Percentiles rank a stretch among this genome's conserved stretches.
Evolutionary conservation across 2,888 invertebrate genomes (phyloP).

Genomic region (Heliconius hortense): DNA sequence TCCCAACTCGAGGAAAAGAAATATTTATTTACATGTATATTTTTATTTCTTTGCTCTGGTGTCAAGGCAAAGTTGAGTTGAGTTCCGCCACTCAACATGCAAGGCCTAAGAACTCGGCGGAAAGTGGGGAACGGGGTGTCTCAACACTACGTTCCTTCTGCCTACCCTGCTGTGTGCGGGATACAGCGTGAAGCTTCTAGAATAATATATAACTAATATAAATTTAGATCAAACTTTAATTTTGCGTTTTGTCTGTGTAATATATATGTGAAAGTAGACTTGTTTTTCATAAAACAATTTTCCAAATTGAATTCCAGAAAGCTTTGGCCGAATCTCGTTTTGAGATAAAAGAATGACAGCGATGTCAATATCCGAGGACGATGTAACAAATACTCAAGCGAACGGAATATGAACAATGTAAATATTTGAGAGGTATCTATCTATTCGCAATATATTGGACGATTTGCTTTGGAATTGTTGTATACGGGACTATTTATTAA

Average conservation of each 20-base stretch:
- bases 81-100: too few relatives aligned
- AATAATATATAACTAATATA: not conserved
- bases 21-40: too few relatives aligned
- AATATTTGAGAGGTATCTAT: conserved; percentile 1
- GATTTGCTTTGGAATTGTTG: not conserved
- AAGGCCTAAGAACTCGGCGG: too few relatives aligned
- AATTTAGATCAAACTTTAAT: not conserved
- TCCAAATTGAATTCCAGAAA: not conserved
- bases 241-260: too few relatives aligned
- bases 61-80: too few relatives aligned
- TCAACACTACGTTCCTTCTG: too few relatives aligned
- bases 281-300: not conserved
- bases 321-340: not conserved
- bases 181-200: too few relatives aligned
- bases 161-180: too few relatives aligned
- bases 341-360: conserved; percentile 4
- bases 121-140: too few relatives aligned
- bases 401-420: conserved; percentile 14
- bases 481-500: not conserved
- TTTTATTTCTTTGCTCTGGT: too few relatives aligned
- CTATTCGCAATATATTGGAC: conserved; percentile 14
- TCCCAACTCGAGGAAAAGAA: too few relatives aligned
- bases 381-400: not conserved
- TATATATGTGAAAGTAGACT: not conserved
- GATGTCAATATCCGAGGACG: conserved; percentile 12